Evolutionary conservation across 2,888 invertebrate genomes (phyloP), one percentile per base, ranked within the genome.

Genomic region (Eilema depressum): DNA sequence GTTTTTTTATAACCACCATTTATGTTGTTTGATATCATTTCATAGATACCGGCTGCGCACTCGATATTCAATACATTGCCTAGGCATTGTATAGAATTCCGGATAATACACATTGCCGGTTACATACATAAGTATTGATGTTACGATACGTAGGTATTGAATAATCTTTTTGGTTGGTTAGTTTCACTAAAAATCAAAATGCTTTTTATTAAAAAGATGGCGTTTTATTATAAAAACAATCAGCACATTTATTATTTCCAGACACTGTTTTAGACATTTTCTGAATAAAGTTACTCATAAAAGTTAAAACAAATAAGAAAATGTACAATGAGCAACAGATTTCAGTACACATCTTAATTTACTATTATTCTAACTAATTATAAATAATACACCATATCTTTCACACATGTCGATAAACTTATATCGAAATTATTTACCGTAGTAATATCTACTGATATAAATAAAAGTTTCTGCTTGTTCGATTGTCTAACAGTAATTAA

Each of bases 221-320:
- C 37, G 26, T 68, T 68, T 68, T 63, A 68, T 68, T 68, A 68
- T 53, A 33, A 68, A 63, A 28, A 57, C 56, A 62, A 28, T 63
- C 37, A 64, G 47, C 53, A 68, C 63, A 63, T 41, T 57, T 68
- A 68, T 63, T 63, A 68, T 68, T 63, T 68, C n/a, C 20, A 25
- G 14, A 68, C 68, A 47, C 59, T 28, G 56, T 17, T 66, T n/a
- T 41, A 23, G 14, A 25, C 23, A 67, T 26, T 26, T 67, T 30
- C 25, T 37, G 14, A 28, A 28, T 67, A 67, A 60, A 68, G 60
- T 68, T 65, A 65, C 33, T 23, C 25, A 66, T 26, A 57, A 56
- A 8, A 61, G n/a, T 14, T 61, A 61, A 41, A 30, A 26, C 14
- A 28, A 8, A 23, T 30, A 65, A 53, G 64, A 8, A 47, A 53